Percentiles rank a stretch among this genome's conserved stretches.
These are phyloP conservation scores for Lepidurus arcticus DNA, from an alignment of 1,140 invertebrate genomes.

Conservation along the genomic window DNA sequence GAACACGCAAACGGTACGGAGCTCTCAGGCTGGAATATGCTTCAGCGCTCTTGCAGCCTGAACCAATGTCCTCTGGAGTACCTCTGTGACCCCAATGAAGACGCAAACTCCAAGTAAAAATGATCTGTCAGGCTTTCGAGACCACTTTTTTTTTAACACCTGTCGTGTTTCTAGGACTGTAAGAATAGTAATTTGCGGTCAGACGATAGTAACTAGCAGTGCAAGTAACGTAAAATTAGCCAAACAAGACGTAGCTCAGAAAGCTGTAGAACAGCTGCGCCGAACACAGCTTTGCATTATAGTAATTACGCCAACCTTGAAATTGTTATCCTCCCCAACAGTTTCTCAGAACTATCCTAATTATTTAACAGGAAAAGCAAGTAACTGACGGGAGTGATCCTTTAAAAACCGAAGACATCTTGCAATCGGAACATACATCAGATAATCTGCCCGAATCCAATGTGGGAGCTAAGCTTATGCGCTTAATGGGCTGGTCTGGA, in stretches of 20 bases:
- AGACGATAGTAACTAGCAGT: background rate
- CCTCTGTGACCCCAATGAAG: background rate
- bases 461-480: background rate
- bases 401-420: background rate
- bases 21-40: background rate
- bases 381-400: background rate
- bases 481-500: constrained; percentile 11
- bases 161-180: background rate
- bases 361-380: background rate
- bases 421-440: background rate
- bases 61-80: constrained; percentile 11
- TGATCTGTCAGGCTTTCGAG: background rate
- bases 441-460: background rate
- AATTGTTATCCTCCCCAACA: background rate
- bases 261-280: background rate
- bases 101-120: background rate
- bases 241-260: background rate
- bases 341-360: background rate
- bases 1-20: background rate
- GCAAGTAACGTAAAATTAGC: background rate
- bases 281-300: constrained; percentile 1
- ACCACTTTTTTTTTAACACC: background rate
- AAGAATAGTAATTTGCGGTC: background rate
- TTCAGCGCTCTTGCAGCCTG: background rate
- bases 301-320: background rate